Base-by-base conservation (phyloP, 2,888 invertebrate species). In the Julus scandinavius region DNA sequence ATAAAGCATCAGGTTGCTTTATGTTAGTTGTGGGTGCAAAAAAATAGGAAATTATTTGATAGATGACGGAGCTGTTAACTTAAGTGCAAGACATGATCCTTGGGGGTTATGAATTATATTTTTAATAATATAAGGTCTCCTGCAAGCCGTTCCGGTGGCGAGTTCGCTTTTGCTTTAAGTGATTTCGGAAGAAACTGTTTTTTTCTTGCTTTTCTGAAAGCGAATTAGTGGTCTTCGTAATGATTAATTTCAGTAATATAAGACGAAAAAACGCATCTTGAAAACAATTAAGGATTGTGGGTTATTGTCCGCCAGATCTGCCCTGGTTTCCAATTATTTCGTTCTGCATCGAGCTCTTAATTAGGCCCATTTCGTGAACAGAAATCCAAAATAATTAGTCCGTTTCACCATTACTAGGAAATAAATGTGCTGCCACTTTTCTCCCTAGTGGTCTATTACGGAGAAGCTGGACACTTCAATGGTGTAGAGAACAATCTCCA, bases 281-380 rank as follows among this genome's bases (percentile, higher is more conserved):
- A 72, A 72, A 72, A 72, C 63, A 72, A 72, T 72, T 72, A 72
- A 72, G 63, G 20, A 72, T 72, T 72, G 63, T 72, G 63, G 63
- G 63, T 72, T 72, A 72, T 72, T 72, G 63, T 72, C 63, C 63
- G 63, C 63, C 5, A 72, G 63, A 72, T 72, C 63, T 72, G 63
- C 20, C 63, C 63, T 72, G 63, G 7, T 72, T 72, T 72, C 63
- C 63, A 72, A 72, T 72, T 72, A 72, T 72, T 72, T 72, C 63
- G 17, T 72, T 72, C 63, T 72, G 63, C 63, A 20, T 20, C 63
- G 63, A 72, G 63, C 63, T 20, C 63, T 72, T 72, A 72, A 72
- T 72, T 72, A 72, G 63, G 63, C 63, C 63, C 63, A 72, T 72
- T 72, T 72, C 11, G 63, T 72, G 63, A 72, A 72, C 63, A 72